Evolutionary conservation across 2,797 vertebrate species (phyloP).

Genomic region (Anabas testudineus): DNA sequence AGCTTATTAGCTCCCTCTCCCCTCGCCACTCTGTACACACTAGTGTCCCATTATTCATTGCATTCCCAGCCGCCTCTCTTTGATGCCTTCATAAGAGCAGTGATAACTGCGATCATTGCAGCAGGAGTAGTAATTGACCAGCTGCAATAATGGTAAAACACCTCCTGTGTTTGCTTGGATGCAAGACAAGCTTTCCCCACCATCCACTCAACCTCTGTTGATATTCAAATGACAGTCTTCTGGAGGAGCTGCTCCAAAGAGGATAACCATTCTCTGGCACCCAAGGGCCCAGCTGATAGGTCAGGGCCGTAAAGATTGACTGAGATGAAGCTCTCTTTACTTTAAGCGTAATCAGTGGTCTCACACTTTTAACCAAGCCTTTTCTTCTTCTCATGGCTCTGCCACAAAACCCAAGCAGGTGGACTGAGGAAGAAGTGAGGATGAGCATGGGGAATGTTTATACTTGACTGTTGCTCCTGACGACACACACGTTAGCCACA

Average conservation of each 20-base stretch:
- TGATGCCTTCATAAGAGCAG: slow-evolving; percentile 79
- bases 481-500: slow-evolving; percentile 30
- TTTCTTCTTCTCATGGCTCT: slow-evolving; percentile 34
- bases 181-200: slow-evolving; percentile 37
- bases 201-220: slow-evolving; percentile 49
- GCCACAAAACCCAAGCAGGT: slow-evolving; percentile 19
- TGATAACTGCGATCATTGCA: slow-evolving; percentile 76
- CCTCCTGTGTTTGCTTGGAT: slow-evolving; percentile 67
- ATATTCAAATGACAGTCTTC: slow-evolving; percentile 72
- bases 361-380: slow-evolving; percentile 28
- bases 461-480: slow-evolving; percentile 11
- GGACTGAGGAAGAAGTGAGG: slow-evolving; percentile 18
- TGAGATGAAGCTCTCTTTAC: slow-evolving; percentile 61
- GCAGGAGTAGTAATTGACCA: slow-evolving; percentile 77
- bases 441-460: slow-evolving; percentile 28
- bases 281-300: slow-evolving; percentile 57
- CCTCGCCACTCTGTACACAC: slow-evolving; percentile 61
- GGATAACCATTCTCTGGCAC: slow-evolving; percentile 45
- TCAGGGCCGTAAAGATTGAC: slow-evolving; percentile 56
- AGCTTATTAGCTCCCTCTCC: slow-evolving; percentile 73
- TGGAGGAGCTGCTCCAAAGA: slow-evolving; percentile 56
- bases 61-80: slow-evolving; percentile 66
- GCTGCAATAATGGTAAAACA: slow-evolving; percentile 75
- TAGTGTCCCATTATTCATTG: slow-evolving; percentile 72
- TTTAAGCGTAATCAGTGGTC: slow-evolving; percentile 57